phyloP scores from a whole-genome alignment of 2,113 vertebrate species.

The Pampusana beccarii region DNA sequence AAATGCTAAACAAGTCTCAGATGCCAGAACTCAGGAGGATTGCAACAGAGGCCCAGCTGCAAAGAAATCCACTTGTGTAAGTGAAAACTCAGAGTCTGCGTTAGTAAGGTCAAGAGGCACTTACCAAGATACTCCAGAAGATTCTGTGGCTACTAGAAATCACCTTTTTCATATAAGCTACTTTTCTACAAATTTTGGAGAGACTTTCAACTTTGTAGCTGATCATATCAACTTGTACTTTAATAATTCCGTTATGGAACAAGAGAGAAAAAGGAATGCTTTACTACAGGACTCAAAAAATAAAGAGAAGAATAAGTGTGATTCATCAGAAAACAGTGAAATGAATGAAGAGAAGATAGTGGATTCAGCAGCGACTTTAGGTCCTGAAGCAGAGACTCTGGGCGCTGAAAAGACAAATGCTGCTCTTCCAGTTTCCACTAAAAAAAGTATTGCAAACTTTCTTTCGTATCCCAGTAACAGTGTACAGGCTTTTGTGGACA shows the following conservation, averaged over 20 bases:
- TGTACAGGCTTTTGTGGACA: slow-evolving; percentile 93
- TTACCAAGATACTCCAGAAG: slow-evolving; percentile 18
- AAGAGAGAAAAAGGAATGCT: slow-evolving; percentile 48
- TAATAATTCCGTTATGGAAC: slow-evolving; percentile 72
- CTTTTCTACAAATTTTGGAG: slow-evolving; percentile 86
- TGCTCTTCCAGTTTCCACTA: slow-evolving; percentile 70
- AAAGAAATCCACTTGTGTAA: slow-evolving; percentile 42
- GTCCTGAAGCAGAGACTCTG: background rate
- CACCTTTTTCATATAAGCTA: slow-evolving; percentile 85
- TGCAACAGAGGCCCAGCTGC: slow-evolving; percentile 33
- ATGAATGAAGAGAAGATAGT: background rate
- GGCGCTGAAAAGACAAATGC: slow-evolving; percentile 13
- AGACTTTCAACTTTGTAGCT: slow-evolving; percentile 88
- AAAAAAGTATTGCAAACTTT: slow-evolving; percentile 88
- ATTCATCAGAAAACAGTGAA: background rate
- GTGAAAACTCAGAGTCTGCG: background rate
- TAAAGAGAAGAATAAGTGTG: slow-evolving; percentile 11
- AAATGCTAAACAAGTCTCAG: slow-evolving; percentile 51
- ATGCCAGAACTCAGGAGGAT: slow-evolving; percentile 61
- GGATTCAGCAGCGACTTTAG: background rate
- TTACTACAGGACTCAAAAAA: slow-evolving; percentile 29
- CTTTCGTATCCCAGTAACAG: slow-evolving; percentile 87
- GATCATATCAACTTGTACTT: slow-evolving; percentile 94
- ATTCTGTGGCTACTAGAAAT: slow-evolving; percentile 54
- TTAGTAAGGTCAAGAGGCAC: background rate